Percentiles rank a stretch among this genome's conserved stretches.
phyloP scores from a whole-genome alignment of 2,797 vertebrate genomes.

The Poeciliopsis presidionis region DNA sequence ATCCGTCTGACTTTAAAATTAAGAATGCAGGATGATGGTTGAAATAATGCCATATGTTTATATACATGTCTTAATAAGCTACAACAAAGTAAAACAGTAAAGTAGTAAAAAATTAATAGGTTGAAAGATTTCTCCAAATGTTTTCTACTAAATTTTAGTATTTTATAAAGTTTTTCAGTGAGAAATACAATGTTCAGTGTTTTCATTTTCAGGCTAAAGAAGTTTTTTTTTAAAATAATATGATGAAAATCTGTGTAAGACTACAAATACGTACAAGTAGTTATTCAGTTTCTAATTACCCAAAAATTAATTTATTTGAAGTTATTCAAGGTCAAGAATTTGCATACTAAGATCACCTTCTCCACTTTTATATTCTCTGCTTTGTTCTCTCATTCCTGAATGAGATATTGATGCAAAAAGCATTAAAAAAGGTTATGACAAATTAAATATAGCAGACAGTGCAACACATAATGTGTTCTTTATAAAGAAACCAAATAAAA shows the following conservation, averaged over 20 bases:
- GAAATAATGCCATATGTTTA: not conserved
- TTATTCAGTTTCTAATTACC: not conserved
- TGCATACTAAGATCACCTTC: not conserved
- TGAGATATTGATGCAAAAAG: not conserved
- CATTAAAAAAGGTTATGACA: not conserved
- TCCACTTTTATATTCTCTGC: not conserved
- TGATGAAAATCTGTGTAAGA: not conserved
- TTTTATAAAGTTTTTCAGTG: no score
- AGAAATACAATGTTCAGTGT: no score
- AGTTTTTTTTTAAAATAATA: no score
- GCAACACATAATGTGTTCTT: no score
- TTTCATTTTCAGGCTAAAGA: no score
- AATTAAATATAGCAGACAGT: not conserved
- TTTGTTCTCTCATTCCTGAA: not conserved
- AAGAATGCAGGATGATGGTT: not conserved
- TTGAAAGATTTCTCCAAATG: no score
- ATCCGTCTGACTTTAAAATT: not conserved
- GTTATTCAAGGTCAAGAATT: not conserved
- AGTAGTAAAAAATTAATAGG: not conserved
- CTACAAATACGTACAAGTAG: not conserved
- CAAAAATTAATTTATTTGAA: not conserved
- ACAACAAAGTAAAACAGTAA: not conserved
- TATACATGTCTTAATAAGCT: not conserved
- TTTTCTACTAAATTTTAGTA: no score
- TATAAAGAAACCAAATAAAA: not conserved